Conservation (phyloP, 2,113 vertebrate species). For the Seriola rivoliana region DNA sequence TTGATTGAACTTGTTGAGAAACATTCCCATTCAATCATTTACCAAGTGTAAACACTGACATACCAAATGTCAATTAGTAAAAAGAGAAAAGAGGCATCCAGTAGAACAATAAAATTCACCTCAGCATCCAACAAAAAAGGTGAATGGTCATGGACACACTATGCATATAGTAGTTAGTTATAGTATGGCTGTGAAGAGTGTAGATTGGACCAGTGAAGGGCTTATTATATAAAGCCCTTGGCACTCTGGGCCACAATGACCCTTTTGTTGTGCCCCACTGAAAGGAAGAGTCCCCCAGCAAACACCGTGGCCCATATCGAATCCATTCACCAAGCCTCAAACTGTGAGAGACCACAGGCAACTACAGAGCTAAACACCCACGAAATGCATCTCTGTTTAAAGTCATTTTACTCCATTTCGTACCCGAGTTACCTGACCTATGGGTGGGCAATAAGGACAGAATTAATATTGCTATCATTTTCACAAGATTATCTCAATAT, state of each 20-base stretch:
- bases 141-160: slow-evolving; percentile 40
- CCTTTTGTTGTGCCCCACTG: slow-evolving; percentile 76
- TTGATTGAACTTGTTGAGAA: neutral
- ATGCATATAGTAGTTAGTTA: slow-evolving; percentile 48
- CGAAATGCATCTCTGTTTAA: slow-evolving; percentile 35
- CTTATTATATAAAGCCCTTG: slow-evolving; percentile 77
- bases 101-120: neutral
- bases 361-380: slow-evolving; percentile 36
- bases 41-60: neutral
- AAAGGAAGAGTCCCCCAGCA: slow-evolving; percentile 76
- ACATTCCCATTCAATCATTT: slow-evolving; percentile 21
- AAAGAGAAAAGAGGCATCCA: neutral
- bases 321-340: slow-evolving; percentile 72
- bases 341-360: slow-evolving; percentile 45
- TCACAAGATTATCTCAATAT: neutral
- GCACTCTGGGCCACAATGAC: slow-evolving; percentile 75
- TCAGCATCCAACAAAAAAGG: neutral
- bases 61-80: neutral
- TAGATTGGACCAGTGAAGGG: slow-evolving; percentile 64
- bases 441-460: slow-evolving; percentile 13
- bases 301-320: slow-evolving; percentile 76
- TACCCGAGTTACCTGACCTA: slow-evolving; percentile 12
- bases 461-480: neutral
- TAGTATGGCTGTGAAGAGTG: slow-evolving; percentile 49
- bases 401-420: slow-evolving; percentile 48